Evolutionary conservation across 2,888 invertebrate genomes (phyloP).

Genomic region (Pollenia labialis): DNA sequence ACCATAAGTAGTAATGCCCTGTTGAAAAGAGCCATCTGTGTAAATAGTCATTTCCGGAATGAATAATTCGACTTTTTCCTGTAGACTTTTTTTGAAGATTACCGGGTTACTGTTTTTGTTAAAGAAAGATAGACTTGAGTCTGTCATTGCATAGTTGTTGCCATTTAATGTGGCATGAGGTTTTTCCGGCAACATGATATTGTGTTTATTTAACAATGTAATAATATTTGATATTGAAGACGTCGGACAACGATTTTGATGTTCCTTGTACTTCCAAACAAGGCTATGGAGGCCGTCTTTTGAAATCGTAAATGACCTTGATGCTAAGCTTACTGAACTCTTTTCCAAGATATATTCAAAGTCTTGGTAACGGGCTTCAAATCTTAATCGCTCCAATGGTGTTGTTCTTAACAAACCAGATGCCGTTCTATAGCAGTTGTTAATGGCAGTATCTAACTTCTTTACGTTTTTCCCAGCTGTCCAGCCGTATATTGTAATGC

Average conservation of each 20-base stretch:
- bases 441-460: too few relatives aligned
- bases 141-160: background rate
- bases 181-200: background rate
- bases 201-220: background rate
- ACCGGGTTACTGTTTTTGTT: background rate
- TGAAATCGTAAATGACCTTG: too few relatives aligned
- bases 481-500: constrained; percentile 40
- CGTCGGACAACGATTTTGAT: too few relatives aligned
- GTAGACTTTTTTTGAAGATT: background rate
- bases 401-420: too few relatives aligned
- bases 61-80: constrained; percentile 6
- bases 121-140: background rate
- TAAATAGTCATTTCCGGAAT: constrained; percentile 3
- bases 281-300: too few relatives aligned
- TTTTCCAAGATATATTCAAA: too few relatives aligned
- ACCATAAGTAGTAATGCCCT: background rate
- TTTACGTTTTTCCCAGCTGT: background rate
- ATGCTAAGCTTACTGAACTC: too few relatives aligned
- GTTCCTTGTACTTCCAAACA: too few relatives aligned
- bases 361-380: too few relatives aligned
- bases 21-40: constrained; percentile 39
- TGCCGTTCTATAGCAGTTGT: too few relatives aligned
- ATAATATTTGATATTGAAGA: too few relatives aligned
- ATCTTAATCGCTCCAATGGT: too few relatives aligned
- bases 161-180: background rate